Percentiles rank a stretch among this genome's conserved stretches.
These are phyloP conservation scores for Ectobius pallidus DNA, from an alignment of 2,888 invertebrate species.

Conservation along the genomic window DNA sequence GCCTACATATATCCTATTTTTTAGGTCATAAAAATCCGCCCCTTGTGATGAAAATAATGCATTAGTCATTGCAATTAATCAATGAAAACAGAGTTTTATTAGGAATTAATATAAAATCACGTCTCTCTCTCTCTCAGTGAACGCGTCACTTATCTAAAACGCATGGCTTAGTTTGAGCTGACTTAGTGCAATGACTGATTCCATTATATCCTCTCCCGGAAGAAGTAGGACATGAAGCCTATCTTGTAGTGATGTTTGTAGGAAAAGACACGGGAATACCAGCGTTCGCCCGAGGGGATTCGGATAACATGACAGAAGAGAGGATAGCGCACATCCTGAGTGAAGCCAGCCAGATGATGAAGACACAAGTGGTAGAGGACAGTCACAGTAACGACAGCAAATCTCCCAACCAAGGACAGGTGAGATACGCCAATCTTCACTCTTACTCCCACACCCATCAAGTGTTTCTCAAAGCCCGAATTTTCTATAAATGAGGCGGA, in stretches of 20 bases:
- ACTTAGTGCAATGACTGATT: slow-evolving; percentile 14
- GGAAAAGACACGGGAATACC: slow-evolving; percentile 85
- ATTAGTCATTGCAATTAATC: no score
- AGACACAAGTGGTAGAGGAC: slow-evolving; percentile 61
- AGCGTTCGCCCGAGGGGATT: slow-evolving; percentile 76
- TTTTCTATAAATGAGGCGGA: no score
- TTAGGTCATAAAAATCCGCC: no score
- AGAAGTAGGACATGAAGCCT: slow-evolving; percentile 19
- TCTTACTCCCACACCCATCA: no score
- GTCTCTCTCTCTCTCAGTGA: no score
- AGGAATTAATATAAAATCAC: no score
- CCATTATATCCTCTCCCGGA: slow-evolving; percentile 9
- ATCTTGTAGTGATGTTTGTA: slow-evolving; percentile 53
- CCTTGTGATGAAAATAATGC: no score
- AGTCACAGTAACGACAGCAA: slow-evolving; percentile 83
- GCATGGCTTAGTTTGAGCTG: not conserved
- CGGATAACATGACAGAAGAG: slow-evolving; percentile 84
- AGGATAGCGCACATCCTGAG: slow-evolving; percentile 90
- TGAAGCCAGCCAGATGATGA: slow-evolving; percentile 91
- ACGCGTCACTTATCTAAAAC: not conserved
- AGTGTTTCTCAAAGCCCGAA: no score
- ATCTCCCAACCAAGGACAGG: slow-evolving; percentile 62
- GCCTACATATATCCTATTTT: no score
- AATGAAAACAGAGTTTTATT: no score
- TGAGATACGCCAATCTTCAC: slow-evolving; percentile 29